These are phyloP conservation scores for Neopelma chrysocephalum DNA, from an alignment of 2,797 vertebrate genomes.

Conservation along the genomic window DNA sequence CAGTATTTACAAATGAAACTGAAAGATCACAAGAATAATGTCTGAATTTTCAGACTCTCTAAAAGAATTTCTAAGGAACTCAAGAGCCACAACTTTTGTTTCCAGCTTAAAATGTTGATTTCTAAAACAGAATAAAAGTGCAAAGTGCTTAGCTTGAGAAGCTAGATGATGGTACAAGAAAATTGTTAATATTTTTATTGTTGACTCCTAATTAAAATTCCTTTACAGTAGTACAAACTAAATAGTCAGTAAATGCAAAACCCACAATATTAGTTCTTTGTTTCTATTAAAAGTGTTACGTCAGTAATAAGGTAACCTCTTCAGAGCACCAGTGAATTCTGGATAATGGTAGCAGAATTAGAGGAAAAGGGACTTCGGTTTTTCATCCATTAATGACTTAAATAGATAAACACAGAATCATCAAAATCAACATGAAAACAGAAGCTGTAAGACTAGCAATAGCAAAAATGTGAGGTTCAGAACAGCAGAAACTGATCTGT, in stretches of 20 bases:
- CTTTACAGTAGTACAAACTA: background rate
- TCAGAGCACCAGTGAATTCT: background rate
- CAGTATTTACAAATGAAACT: background rate
- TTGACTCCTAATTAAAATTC: background rate
- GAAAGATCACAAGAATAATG: background rate
- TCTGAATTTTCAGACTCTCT: constrained; percentile 7
- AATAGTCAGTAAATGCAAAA: background rate
- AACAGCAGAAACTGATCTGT: background rate
- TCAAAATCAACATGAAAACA: background rate
- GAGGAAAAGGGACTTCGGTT: background rate
- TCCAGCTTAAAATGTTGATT: background rate
- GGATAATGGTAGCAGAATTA: background rate
- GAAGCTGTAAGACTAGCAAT: background rate
- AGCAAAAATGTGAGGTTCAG: background rate
- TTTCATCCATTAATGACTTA: background rate
- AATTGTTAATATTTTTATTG: background rate
- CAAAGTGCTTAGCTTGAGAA: background rate
- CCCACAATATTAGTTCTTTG: background rate
- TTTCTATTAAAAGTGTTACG: background rate
- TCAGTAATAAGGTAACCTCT: background rate
- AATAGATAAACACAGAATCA: background rate
- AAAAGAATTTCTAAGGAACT: background rate
- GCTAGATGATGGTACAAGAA: background rate
- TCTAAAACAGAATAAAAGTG: background rate
- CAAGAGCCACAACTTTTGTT: background rate